Conservation (phyloP, 2,113 vertebrate species). For the Gobio gobio region DNA sequence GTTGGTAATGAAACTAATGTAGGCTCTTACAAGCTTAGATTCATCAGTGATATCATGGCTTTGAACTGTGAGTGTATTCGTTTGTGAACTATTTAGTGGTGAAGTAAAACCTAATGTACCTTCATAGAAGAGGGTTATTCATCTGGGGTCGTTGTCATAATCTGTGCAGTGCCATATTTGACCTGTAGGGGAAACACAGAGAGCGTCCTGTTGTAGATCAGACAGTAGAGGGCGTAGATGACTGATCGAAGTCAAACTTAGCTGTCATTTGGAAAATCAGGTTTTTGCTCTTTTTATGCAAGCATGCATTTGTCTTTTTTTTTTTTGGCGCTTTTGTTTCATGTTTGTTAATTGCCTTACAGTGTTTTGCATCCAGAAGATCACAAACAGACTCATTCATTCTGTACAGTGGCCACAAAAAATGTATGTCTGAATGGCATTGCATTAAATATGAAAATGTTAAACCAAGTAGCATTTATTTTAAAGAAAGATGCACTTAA, state of each 20-base stretch:
- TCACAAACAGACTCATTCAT: neutral
- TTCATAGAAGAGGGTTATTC: neutral
- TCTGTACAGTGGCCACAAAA: neutral
- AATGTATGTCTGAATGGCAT: neutral
- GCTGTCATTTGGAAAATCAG: neutral
- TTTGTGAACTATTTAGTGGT: neutral
- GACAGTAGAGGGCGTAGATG: constrained; percentile 37
- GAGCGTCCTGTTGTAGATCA: neutral
- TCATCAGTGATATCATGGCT: constrained; percentile 7
- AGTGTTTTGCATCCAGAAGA: neutral
- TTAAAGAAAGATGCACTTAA: neutral
- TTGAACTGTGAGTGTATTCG: neutral
- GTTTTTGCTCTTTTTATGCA: neutral
- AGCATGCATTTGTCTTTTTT: neutral
- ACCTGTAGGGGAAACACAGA: constrained; percentile 14
- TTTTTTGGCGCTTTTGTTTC: neutral
- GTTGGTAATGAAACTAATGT: neutral
- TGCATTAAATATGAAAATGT: neutral
- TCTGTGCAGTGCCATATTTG: neutral
- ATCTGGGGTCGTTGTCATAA: too few relatives aligned
- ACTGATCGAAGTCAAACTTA: neutral
- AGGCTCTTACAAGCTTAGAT: constrained; percentile 2
- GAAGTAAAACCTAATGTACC: neutral
- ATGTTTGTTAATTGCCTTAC: constrained; percentile 1
- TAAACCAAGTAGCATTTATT: neutral